These are phyloP conservation scores for Pandemis corylana DNA, from an alignment of 2,888 invertebrate species.

Conservation along the genomic window DNA sequence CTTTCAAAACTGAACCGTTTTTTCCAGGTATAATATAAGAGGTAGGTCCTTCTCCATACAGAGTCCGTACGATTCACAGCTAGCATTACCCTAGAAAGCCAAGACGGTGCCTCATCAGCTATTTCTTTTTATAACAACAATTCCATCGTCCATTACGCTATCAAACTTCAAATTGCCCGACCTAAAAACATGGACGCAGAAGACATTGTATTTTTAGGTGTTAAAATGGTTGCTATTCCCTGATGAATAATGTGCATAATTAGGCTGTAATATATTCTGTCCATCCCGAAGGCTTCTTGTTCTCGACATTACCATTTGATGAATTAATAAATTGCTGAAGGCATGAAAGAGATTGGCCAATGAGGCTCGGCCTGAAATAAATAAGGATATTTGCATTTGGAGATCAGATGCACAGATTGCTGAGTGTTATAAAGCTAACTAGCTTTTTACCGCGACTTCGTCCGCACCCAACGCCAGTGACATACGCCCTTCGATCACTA, in stretches of 20 bases:
- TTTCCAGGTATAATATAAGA: too few relatives aligned
- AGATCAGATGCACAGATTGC: neutral
- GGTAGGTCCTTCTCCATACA: too few relatives aligned
- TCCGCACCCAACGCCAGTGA: too few relatives aligned
- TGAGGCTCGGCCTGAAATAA: neutral
- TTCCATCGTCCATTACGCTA: too few relatives aligned
- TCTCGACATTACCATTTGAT: constrained; percentile 23
- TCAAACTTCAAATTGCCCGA: neutral
- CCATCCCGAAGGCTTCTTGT: constrained; percentile 9
- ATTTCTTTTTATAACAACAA: too few relatives aligned
- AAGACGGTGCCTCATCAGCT: too few relatives aligned
- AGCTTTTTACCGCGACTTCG: too few relatives aligned
- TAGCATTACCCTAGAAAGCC: too few relatives aligned
- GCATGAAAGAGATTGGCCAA: constrained; percentile 27
- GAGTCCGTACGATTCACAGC: too few relatives aligned
- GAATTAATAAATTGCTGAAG: constrained; percentile 21
- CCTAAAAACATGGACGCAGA: neutral
- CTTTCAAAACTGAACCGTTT: too few relatives aligned
- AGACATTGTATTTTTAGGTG: constrained; percentile 23
- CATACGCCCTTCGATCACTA: too few relatives aligned
- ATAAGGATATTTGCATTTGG: neutral
- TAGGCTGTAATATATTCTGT: constrained; percentile 20
- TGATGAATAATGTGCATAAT: constrained; percentile 36
- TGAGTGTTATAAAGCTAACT: too few relatives aligned
- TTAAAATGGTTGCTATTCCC: constrained; percentile 10